Evolutionary conservation across 2,113 vertebrate genomes (phyloP), one percentile per base, ranked within the genome.

Genomic region (Zapornia atra): DNA sequence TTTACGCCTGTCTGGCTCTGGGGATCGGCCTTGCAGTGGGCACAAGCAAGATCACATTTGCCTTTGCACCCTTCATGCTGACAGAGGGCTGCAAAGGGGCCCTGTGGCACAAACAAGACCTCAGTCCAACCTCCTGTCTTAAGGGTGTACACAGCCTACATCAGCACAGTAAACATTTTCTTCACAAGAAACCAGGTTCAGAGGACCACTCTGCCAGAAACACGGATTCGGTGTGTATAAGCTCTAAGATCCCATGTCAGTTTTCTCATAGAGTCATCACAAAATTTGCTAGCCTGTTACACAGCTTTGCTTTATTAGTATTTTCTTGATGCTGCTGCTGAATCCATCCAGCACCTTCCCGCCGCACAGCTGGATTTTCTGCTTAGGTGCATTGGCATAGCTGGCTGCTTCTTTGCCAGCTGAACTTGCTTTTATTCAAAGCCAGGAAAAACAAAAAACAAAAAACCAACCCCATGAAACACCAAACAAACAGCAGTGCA

Each of bases 1-100:
- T 96, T 96, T 83, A 82, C 7, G n/a, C 82, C 90, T 78, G 60
- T 26, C 88, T 92, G 83, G 83, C 80, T 65, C 50, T 73, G 84
- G 36, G 96, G 83, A 92, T 92, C 26, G 57, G 86, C 40, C 83
- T 54, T 78, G 82, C 57, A 91, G 86, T 16, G 60, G 94, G 69
- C 60, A 90, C 81, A 87, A 76, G 86, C 82, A 93, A 72, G 60
- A 46, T 53, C 76, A 60, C 90, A 44, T 93, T 95, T 81, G 93
- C 82, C 46, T 60, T 36, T 4, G 5, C 48, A 64, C 72, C 83
- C 61, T 61, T 80, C 73, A 19, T 29, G 3, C 44, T 70, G 82
- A 53, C 65, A 82, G 42, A 76, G 65, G 77, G 57, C 44, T 90
- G 60, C 61, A 82, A 79, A 92, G 61, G 40, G 86, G 66, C 73